These are phyloP conservation scores for Corythaixoides concolor DNA, from an alignment of 2,113 vertebrate species.

Conservation along the genomic window DNA sequence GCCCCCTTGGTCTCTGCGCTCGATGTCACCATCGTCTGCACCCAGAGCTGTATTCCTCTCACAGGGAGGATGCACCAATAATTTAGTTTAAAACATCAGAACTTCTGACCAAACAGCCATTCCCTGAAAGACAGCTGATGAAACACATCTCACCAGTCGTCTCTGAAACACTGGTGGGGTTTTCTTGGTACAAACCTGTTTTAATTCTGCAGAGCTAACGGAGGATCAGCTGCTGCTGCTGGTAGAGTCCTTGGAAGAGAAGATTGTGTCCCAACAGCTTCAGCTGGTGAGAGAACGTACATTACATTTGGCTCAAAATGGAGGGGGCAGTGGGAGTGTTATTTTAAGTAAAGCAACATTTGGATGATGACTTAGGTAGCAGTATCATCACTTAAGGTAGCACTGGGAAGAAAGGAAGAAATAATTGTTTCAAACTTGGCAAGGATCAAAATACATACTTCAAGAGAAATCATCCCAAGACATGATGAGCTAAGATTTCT, in stretches of 20 bases:
- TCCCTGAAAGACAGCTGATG: not conserved
- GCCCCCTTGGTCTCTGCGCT: not conserved
- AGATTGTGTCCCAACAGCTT: slow-evolving; percentile 57
- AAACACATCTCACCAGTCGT: rapidly evolving
- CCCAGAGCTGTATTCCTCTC: not conserved
- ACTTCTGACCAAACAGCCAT: too few species aligned
- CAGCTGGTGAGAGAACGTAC: slow-evolving; percentile 61
- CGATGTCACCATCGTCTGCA: rapidly evolving
- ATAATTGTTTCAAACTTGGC: not conserved
- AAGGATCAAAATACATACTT: not conserved
- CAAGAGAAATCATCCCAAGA: not conserved
- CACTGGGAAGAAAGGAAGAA: not conserved
- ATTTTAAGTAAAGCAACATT: not conserved
- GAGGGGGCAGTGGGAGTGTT: not conserved
- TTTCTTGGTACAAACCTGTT: not conserved
- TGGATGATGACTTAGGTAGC: not conserved
- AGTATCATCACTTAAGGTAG: not conserved
- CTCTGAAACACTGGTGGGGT: not conserved
- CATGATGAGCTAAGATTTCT: not conserved
- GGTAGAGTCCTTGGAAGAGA: slow-evolving; percentile 60
- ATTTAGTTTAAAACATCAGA: not conserved
- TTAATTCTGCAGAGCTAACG: slow-evolving; percentile 55
- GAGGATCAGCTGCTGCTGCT: slow-evolving; percentile 68
- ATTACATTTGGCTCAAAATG: not conserved
- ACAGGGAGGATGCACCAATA: not conserved